phyloP scores from a whole-genome alignment of 2,797 vertebrate genomes.

The Cheirogaleus major region DNA sequence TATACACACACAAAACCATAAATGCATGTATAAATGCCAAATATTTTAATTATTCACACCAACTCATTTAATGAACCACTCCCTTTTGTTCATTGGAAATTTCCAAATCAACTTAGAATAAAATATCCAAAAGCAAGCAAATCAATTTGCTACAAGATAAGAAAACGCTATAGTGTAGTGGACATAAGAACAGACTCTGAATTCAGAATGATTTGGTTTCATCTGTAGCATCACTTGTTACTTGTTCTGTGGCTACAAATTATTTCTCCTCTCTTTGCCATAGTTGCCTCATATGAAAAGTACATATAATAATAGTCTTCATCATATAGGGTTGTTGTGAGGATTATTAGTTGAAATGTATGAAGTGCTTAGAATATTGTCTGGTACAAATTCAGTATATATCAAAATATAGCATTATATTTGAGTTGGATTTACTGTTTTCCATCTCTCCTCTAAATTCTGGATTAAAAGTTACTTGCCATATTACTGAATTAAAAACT shows the following conservation, averaged over 20 bases:
- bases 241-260: background rate
- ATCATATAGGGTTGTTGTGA: background rate
- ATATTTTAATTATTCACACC: background rate
- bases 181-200: background rate
- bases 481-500: background rate
- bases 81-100: background rate
- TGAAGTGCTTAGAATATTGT: background rate
- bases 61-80: background rate
- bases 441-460: background rate
- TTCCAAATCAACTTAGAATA: background rate
- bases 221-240: background rate
- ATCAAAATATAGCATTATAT: background rate
- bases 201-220: background rate
- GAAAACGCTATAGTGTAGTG: background rate
- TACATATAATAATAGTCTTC: background rate
- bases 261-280: background rate
- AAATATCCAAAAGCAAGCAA: background rate
- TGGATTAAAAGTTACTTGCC: background rate
- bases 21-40: background rate
- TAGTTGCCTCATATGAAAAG: background rate
- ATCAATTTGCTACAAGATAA: background rate
- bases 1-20: background rate
- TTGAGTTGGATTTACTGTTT: background rate
- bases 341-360: background rate
- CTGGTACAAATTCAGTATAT: background rate